phyloP scores from a whole-genome alignment of 2,113 vertebrate genomes.

The Sceloporus tristichus region DNA sequence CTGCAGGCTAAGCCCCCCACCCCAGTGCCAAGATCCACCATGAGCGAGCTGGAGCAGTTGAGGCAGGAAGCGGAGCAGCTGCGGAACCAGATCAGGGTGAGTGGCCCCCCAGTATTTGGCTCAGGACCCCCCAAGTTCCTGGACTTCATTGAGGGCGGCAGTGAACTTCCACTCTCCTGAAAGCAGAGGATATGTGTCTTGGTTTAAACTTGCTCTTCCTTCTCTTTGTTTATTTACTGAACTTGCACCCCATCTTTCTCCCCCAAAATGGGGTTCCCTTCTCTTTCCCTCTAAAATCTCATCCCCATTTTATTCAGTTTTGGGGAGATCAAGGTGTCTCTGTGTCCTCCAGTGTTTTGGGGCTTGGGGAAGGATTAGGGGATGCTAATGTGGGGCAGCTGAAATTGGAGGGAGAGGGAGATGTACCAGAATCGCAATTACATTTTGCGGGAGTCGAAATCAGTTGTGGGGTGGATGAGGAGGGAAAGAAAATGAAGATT shows the following conservation, averaged over 20 bases:
- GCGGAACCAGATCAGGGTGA: slow-evolving; percentile 90
- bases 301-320: too few relatives aligned
- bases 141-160: neutral
- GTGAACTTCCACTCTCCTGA: too few relatives aligned
- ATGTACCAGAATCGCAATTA: neutral
- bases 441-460: too few relatives aligned
- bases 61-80: slow-evolving; percentile 93
- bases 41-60: slow-evolving; percentile 94
- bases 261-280: too few relatives aligned
- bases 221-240: too few relatives aligned
- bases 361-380: neutral
- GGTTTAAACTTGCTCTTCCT: neutral
- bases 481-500: neutral
- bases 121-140: neutral
- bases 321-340: neutral
- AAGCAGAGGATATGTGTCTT: neutral
- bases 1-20: slow-evolving; percentile 65
- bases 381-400: neutral
- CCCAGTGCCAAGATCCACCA: slow-evolving; percentile 74
- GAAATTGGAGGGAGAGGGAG: neutral
- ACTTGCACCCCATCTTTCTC: too few relatives aligned
- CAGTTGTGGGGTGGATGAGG: neutral
- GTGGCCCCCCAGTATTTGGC: slow-evolving; percentile 26
- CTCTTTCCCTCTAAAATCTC: neutral
- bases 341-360: neutral